Conservation (phyloP, 2,888 invertebrate genomes). For the Drosophila gaucha region DNA sequence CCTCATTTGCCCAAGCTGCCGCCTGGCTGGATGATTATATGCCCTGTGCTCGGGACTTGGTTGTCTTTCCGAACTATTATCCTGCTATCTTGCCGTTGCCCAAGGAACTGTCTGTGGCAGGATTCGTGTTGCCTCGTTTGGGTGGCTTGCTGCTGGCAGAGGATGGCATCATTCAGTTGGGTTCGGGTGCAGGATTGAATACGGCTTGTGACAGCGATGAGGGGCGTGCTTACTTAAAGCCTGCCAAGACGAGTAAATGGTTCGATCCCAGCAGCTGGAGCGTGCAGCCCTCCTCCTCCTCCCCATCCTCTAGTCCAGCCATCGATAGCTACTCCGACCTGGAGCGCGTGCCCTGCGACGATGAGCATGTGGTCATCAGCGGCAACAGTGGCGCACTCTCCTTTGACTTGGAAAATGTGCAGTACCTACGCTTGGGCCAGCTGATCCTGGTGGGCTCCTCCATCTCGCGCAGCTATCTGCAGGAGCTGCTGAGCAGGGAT, state of each 20-base stretch:
- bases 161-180: constrained; percentile 65
- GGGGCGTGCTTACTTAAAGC: constrained; percentile 65
- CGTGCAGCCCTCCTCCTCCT: constrained; percentile 10
- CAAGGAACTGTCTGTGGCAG: constrained; percentile 58
- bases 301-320: not conserved
- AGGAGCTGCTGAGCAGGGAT: constrained; percentile 76
- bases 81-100: constrained; percentile 79
- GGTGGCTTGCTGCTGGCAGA: constrained; percentile 77
- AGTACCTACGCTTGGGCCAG: constrained; percentile 77
- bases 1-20: constrained; percentile 66
- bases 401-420: constrained; percentile 80
- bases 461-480: constrained; percentile 74
- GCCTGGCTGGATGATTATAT: constrained; percentile 76
- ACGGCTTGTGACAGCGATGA: constrained; percentile 67
- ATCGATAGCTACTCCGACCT: constrained; percentile 54
- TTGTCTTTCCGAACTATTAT: constrained; percentile 81
- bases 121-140: constrained; percentile 75
- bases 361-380: constrained; percentile 79
- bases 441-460: constrained; percentile 78
- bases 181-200: constrained; percentile 37
- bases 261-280: constrained; percentile 83
- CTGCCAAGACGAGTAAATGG: constrained; percentile 75
- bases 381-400: constrained; percentile 66
- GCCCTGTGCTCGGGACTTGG: constrained; percentile 80
- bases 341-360: constrained; percentile 82